These are phyloP conservation scores for Lordiphosa mommai DNA, from an alignment of 1,140 invertebrate species.

Conservation along the genomic window DNA sequence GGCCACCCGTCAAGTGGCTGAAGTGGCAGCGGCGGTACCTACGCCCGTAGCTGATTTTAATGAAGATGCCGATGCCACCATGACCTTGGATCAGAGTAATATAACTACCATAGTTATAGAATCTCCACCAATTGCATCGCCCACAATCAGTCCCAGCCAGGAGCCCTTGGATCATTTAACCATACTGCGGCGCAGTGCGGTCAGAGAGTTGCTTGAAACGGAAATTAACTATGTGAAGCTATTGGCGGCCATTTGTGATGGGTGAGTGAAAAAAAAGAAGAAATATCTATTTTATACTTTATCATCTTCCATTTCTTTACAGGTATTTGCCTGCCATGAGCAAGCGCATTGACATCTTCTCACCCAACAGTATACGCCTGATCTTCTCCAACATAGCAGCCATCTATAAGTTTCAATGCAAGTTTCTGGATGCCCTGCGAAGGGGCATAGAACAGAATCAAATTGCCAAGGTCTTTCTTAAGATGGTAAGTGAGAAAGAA, in stretches of 20 bases:
- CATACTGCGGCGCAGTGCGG: conserved; percentile 58
- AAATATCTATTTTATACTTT: too few relatives aligned
- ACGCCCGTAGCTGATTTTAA: conserved; percentile 24
- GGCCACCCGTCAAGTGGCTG: not conserved
- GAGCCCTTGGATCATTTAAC: conserved; percentile 39
- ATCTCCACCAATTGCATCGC: conserved; percentile 33
- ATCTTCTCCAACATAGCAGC: conserved; percentile 76
- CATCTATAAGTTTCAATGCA: conserved; percentile 73
- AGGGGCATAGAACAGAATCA: conserved; percentile 72
- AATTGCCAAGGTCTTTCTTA: conserved; percentile 76
- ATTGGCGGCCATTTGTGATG: conserved; percentile 69
- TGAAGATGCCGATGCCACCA: conserved; percentile 39
- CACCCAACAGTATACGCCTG: conserved; percentile 69
- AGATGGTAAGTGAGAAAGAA: conserved; percentile 66
- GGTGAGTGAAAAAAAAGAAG: too few relatives aligned
- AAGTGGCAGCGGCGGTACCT: conserved; percentile 7
- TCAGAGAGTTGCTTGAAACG: conserved; percentile 74
- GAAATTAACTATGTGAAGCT: conserved; percentile 78
- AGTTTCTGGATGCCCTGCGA: conserved; percentile 65
- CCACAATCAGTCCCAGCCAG: conserved; percentile 11
- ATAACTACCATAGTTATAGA: conserved; percentile 75
- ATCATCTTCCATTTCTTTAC: not conserved
- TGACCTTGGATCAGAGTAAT: conserved; percentile 63
- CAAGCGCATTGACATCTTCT: conserved; percentile 78
- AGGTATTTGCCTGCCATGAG: conserved; percentile 77